Evolutionary conservation across 2,888 invertebrate species (phyloP).

Genomic region (Eumacrocentrus americanus): DNA sequence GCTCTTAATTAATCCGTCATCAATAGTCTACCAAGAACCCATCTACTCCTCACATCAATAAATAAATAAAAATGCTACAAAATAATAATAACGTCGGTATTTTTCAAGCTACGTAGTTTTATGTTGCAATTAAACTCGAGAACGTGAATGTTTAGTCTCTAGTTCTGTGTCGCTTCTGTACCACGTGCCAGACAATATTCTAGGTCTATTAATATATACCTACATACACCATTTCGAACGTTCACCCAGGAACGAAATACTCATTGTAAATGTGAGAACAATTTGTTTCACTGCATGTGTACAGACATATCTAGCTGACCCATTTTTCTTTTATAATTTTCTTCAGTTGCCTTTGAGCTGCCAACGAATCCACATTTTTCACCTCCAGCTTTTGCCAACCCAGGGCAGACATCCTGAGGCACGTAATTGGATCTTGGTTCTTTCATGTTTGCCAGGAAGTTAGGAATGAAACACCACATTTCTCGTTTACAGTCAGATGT

Average conservation of each 20-base stretch:
- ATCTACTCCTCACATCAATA: not conserved
- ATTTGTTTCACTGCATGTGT: constrained; percentile 7
- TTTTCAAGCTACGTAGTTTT: no score
- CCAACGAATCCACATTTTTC: constrained; percentile 5
- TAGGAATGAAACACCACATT: constrained; percentile 36
- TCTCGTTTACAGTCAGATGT: constrained; percentile 11
- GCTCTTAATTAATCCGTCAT: not conserved
- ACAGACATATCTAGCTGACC: constrained; percentile 1
- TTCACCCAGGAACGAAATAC: constrained; percentile 11
- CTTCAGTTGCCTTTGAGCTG: constrained; percentile 6
- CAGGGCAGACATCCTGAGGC: constrained; percentile 5
- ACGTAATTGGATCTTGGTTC: constrained; percentile 27
- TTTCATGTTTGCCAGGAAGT: constrained; percentile 32
- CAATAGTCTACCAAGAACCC: not conserved
- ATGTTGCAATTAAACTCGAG: no score
- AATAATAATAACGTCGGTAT: no score
- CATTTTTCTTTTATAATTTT: constrained; percentile 1
- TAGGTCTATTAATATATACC: constrained; percentile 18
- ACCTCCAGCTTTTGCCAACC: constrained; percentile 8
- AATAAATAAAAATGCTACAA: no score
- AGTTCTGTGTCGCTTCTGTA: no score
- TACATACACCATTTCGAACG: not conserved
- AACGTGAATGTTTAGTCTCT: no score
- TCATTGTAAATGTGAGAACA: constrained; percentile 11
- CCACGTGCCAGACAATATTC: constrained; percentile 3